These are phyloP conservation scores for Hemicentrotus pulcherrimus DNA, from an alignment of 35 echinoderm and acorn worm species.

Conservation along the genomic window DNA sequence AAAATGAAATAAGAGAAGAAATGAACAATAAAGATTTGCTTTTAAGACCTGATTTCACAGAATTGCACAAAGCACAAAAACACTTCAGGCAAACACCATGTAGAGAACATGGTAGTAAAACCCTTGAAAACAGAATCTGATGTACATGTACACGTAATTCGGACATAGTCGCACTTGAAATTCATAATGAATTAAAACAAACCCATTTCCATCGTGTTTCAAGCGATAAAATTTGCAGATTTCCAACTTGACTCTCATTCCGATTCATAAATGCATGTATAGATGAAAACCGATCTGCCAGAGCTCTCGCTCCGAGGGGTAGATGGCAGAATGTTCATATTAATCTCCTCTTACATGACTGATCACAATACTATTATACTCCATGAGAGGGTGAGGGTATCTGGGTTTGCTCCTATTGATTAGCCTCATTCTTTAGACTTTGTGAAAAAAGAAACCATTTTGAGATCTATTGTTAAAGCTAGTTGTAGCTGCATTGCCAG, in stretches of 20 bases:
- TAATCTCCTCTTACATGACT: background rate
- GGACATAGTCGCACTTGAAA: background rate
- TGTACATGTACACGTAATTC: background rate
- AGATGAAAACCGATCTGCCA: background rate
- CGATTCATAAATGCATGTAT: background rate
- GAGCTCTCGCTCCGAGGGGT: background rate
- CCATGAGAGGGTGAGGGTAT: background rate
- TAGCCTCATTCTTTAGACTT: background rate
- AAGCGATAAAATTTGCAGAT: background rate
- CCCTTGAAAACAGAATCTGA: background rate
- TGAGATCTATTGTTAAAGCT: background rate
- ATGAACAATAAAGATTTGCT: too few species aligned
- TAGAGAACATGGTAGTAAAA: background rate
- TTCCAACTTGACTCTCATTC: background rate
- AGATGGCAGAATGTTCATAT: background rate
- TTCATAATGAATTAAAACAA: background rate
- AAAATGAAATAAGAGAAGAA: too few species aligned
- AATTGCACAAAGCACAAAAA: too few species aligned
- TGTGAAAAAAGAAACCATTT: background rate
- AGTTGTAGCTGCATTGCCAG: background rate
- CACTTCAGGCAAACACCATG: background rate
- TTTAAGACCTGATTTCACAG: too few species aligned
- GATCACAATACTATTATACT: background rate
- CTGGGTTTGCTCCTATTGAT: background rate
- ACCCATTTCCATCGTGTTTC: background rate